Evolutionary conservation across 2,888 invertebrate genomes (phyloP).

Genomic region (Eledone cirrhosa): DNA sequence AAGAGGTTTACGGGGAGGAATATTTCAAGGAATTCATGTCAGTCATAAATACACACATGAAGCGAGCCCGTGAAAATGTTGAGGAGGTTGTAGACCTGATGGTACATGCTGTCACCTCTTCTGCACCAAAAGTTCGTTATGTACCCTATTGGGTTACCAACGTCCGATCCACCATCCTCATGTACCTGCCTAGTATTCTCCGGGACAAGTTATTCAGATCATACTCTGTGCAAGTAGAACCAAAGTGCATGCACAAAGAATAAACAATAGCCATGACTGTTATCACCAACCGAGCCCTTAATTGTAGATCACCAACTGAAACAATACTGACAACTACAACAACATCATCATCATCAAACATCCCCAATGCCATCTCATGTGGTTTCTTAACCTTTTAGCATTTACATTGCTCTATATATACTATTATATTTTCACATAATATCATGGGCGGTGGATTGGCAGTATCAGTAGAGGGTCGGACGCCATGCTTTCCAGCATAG

Average conservation of each 20-base stretch:
- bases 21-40: slow-evolving; percentile 58
- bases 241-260: neutral
- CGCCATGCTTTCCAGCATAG: no score
- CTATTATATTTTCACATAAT: no score
- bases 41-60: slow-evolving; percentile 51
- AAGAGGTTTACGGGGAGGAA: slow-evolving; percentile 58
- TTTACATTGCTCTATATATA: no score
- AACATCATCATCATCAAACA: no score
- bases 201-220: slow-evolving; percentile 50
- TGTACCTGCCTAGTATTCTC: slow-evolving; percentile 46
- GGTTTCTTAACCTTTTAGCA: no score
- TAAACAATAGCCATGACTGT: no score
- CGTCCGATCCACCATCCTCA: slow-evolving; percentile 50
- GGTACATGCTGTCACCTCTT: slow-evolving; percentile 50
- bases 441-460: no score
- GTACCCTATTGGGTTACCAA: slow-evolving; percentile 54
- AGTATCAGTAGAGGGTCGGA: no score
- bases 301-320: no score
- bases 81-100: slow-evolving; percentile 56
- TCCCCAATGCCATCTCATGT: no score
- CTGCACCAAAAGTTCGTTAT: slow-evolving; percentile 50
- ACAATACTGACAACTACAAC: no score
- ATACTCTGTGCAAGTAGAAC: slow-evolving; percentile 28
- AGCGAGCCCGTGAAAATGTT: slow-evolving; percentile 52
- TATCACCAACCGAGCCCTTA: no score